A percentile compares a stretch with the other conserved stretches of the same genome.
These are phyloP conservation scores for Chaetodon trifasciatus DNA, from an alignment of 2,797 vertebrate genomes.

Conservation along the genomic window DNA sequence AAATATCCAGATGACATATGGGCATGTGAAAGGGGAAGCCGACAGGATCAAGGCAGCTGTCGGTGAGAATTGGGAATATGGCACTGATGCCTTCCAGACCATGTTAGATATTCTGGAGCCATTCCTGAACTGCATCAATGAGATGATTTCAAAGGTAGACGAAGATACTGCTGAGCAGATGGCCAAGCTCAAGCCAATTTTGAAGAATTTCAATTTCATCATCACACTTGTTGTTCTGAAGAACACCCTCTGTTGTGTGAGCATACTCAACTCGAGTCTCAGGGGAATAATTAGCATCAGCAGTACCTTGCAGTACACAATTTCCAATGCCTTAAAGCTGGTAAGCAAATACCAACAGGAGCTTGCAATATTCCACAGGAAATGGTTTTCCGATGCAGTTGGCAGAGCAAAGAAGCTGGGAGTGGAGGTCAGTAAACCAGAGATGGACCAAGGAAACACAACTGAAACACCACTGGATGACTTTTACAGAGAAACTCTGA, in stretches of 20 bases:
- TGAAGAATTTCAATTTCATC: slow-evolving; percentile 96
- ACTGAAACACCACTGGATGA: slow-evolving; percentile 89
- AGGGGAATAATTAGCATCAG: slow-evolving; percentile 94
- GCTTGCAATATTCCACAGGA: slow-evolving; percentile 95
- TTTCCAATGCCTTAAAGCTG: slow-evolving; percentile 95
- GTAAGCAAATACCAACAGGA: slow-evolving; percentile 97
- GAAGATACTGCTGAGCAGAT: slow-evolving; percentile 85
- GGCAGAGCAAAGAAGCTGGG: slow-evolving; percentile 92
- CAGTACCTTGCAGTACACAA: slow-evolving; percentile 94
- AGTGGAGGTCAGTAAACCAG: slow-evolving; percentile 89
- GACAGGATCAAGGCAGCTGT: slow-evolving; percentile 90
- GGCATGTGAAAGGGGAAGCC: slow-evolving; percentile 90
- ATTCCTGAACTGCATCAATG: slow-evolving; percentile 91
- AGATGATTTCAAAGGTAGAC: slow-evolving; percentile 90
- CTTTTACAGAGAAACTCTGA: slow-evolving; percentile 93
- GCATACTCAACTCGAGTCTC: slow-evolving; percentile 97
- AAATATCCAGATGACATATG: slow-evolving; percentile 89
- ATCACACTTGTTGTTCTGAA: slow-evolving; percentile 95
- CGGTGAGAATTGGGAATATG: slow-evolving; percentile 91
- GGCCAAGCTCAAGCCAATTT: slow-evolving; percentile 90
- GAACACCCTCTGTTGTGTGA: slow-evolving; percentile 96
- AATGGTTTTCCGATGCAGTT: slow-evolving; percentile 97
- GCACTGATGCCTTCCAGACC: slow-evolving; percentile 94
- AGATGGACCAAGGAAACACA: slow-evolving; percentile 82
- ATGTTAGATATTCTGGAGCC: slow-evolving; percentile 94